These are phyloP conservation scores for Nyctibius grandis DNA, from an alignment of 2,797 vertebrate genomes.

Conservation along the genomic window DNA sequence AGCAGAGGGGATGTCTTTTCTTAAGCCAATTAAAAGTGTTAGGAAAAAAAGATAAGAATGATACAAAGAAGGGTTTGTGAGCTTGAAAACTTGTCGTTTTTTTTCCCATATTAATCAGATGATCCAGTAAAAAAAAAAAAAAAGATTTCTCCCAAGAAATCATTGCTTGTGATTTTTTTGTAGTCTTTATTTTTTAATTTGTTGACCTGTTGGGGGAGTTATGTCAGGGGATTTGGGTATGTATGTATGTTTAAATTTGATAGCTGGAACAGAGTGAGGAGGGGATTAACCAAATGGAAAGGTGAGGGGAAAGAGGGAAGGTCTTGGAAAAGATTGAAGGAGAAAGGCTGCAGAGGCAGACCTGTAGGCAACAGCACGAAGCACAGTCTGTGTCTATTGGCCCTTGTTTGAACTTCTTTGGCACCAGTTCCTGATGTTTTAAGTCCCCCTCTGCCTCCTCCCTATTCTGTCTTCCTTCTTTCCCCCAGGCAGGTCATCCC, in stretches of 20 bases:
- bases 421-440: background rate
- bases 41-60: background rate
- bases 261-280: background rate
- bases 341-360: background rate
- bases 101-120: background rate
- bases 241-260: background rate
- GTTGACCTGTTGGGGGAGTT: background rate
- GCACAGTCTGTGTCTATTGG: background rate
- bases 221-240: background rate
- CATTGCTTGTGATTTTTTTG: background rate
- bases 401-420: background rate
- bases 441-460: background rate
- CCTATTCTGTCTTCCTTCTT: background rate
- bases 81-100: background rate
- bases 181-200: background rate
- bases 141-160: background rate
- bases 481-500: background rate
- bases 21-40: background rate
- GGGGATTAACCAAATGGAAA: background rate
- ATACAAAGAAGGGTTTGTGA: background rate
- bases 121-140: background rate
- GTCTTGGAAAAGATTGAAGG: background rate
- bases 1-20: background rate
- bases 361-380: background rate
- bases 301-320: background rate